phyloP scores from a whole-genome alignment of 2,888 invertebrate genomes.

The Drosophila eohydei region DNA sequence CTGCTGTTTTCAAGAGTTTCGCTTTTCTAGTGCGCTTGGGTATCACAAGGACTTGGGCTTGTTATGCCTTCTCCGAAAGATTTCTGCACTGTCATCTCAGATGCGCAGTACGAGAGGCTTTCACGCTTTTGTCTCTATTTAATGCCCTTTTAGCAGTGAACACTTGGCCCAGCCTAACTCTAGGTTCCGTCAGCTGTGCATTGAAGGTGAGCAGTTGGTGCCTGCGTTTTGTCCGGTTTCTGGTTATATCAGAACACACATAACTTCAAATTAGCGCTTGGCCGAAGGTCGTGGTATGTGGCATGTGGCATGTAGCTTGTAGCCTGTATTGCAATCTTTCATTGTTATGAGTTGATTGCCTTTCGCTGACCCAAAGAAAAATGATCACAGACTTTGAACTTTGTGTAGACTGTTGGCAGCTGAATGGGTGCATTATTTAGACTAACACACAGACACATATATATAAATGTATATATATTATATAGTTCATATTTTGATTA shows the following conservation, averaged over 20 bases:
- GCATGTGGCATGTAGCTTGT: slow-evolving; percentile 3
- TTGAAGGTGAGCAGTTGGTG: slow-evolving; percentile 13
- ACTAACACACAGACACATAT: background rate
- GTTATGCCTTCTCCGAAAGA: slow-evolving; percentile 1
- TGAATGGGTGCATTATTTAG: slow-evolving; percentile 35
- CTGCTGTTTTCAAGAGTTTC: background rate
- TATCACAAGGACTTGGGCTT: slow-evolving; percentile 40
- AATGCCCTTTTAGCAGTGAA: slow-evolving; percentile 27
- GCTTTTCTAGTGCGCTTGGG: slow-evolving; percentile 27
- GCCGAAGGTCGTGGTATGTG: slow-evolving; percentile 35
- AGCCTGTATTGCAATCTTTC: slow-evolving; percentile 38
- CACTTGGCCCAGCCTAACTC: background rate
- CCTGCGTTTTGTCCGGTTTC: slow-evolving; percentile 31
- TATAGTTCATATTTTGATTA: too few relatives aligned
- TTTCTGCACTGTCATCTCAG: slow-evolving; percentile 34
- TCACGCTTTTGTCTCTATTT: slow-evolving; percentile 23
- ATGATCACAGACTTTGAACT: background rate
- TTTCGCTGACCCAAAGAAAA: background rate
- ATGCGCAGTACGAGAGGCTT: slow-evolving; percentile 54
- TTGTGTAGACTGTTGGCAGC: background rate
- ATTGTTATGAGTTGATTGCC: slow-evolving; percentile 48
- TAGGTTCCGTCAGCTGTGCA: slow-evolving; percentile 22
- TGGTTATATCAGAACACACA: slow-evolving; percentile 69
- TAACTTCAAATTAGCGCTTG: slow-evolving; percentile 70
- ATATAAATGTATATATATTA: too few relatives aligned